Conservation (phyloP, 1,140 invertebrate species). For the Caerostris darwini region DNA sequence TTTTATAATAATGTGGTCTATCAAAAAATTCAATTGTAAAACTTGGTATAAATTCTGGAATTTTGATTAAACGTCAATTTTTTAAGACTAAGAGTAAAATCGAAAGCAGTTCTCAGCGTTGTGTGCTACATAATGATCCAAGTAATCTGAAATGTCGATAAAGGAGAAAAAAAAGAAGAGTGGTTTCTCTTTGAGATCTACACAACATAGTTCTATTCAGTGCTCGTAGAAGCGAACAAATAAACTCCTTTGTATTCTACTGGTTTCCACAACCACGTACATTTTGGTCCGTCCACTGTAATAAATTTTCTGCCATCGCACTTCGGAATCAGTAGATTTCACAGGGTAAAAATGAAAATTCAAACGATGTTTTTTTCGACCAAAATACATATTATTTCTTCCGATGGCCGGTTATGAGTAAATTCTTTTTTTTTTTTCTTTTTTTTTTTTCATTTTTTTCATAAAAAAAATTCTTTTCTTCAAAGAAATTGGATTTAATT, state of each 20-base stretch:
- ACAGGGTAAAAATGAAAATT: slow-evolving; percentile 75
- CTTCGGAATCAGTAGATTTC: slow-evolving; percentile 73
- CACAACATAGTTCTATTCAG: slow-evolving; percentile 35
- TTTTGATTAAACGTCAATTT: too few species aligned
- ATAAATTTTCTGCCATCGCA: slow-evolving; percentile 65
- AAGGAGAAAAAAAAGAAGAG: not conserved
- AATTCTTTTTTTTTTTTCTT: not conserved
- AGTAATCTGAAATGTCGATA: not conserved
- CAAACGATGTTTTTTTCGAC: slow-evolving; percentile 74
- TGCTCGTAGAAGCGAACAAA: slow-evolving; percentile 34
- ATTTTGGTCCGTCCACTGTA: slow-evolving; percentile 42
- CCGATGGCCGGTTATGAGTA: slow-evolving; percentile 42
- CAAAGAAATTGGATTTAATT: slow-evolving; percentile 74
- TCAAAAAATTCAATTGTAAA: too few species aligned
- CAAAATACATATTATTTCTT: slow-evolving; percentile 75
- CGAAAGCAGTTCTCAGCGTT: not conserved
- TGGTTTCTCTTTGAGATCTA: not conserved
- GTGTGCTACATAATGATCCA: not conserved
- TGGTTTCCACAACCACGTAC: slow-evolving; percentile 61
- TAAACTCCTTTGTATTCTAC: slow-evolving; percentile 68
- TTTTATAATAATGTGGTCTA: too few species aligned
- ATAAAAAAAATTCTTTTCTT: slow-evolving; percentile 61
- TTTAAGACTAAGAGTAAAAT: too few species aligned
- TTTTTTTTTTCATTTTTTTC: slow-evolving; percentile 12
- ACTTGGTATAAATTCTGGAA: too few species aligned